Evolutionary conservation across 2,888 invertebrate genomes (phyloP).

Genomic region (Drosophila robusta): DNA sequence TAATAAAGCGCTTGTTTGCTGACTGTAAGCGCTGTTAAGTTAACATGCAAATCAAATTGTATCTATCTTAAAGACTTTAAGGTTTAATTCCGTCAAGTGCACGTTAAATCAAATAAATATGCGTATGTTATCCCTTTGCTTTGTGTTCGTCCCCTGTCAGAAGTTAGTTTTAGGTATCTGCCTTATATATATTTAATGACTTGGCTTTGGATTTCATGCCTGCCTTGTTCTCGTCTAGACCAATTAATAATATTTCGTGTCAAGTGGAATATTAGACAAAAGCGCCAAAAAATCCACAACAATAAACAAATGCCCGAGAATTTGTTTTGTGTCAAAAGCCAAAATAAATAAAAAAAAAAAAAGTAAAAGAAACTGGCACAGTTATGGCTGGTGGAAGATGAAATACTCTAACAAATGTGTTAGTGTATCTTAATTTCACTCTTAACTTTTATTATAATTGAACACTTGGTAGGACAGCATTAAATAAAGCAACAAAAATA

Average conservation of each 20-base stretch:
- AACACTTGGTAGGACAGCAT: too few species aligned
- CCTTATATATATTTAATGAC: constrained; percentile 15
- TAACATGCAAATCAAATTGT: neutral
- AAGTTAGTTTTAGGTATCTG: constrained; percentile 24
- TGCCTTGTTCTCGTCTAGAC: constrained; percentile 63
- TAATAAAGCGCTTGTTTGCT: constrained; percentile 11
- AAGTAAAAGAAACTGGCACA: neutral
- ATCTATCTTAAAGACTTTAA: constrained; percentile 1
- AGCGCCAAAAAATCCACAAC: constrained; percentile 35
- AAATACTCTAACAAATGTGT: constrained; percentile 4
- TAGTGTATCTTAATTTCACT: too few species aligned
- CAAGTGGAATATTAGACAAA: constrained; percentile 62
- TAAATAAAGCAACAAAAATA: neutral
- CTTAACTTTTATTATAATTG: neutral
- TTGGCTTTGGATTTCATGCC: constrained; percentile 35
- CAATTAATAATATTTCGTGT: constrained; percentile 76
- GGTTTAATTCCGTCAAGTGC: neutral
- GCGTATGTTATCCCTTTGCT: constrained; percentile 3
- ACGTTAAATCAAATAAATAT: constrained; percentile 9
- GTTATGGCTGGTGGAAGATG: neutral
- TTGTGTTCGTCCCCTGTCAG: constrained; percentile 4
- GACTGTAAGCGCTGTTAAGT: neutral
- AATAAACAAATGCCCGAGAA: constrained; percentile 52
- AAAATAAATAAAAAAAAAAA: constrained; percentile 2
- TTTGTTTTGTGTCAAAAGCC: constrained; percentile 31